These are phyloP conservation scores for Paradoxurus hermaphroditus DNA, from an alignment of 2,113 vertebrate genomes.

Conservation along the genomic window DNA sequence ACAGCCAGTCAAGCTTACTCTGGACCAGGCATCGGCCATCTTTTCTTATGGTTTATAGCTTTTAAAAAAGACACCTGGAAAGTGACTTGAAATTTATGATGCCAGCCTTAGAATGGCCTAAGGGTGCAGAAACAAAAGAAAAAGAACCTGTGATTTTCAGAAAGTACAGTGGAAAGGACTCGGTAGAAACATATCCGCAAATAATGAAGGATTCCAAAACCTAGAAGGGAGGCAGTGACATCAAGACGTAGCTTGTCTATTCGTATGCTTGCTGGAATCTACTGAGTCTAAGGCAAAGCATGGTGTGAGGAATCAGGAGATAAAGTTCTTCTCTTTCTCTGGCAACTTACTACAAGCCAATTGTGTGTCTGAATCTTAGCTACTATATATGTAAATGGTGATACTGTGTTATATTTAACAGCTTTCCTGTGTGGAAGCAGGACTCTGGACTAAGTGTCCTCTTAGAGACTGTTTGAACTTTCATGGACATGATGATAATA, in stretches of 20 bases:
- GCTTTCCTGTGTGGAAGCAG: neutral
- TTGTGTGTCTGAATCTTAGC: neutral
- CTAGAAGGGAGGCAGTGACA: neutral
- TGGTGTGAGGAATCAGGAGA: neutral
- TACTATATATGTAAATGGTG: neutral
- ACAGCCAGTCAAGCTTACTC: neutral
- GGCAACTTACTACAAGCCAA: neutral
- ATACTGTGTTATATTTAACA: neutral
- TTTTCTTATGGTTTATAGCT: neutral
- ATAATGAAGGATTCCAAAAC: neutral
- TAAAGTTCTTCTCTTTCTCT: neutral
- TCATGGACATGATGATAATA: neutral
- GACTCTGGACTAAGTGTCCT: neutral
- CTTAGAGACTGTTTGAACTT: neutral
- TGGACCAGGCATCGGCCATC: neutral
- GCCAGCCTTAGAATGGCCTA: neutral
- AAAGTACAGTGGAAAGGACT: neutral
- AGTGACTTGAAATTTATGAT: conserved; percentile 7
- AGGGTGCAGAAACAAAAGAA: neutral
- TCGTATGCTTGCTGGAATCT: neutral
- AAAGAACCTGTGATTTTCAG: neutral
- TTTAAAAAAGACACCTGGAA: neutral
- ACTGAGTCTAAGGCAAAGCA: neutral
- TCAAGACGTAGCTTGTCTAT: neutral
- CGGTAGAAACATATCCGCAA: neutral